Base-by-base conservation (phyloP, 2,797 vertebrate species). In the Ispidina lecontei region DNA sequence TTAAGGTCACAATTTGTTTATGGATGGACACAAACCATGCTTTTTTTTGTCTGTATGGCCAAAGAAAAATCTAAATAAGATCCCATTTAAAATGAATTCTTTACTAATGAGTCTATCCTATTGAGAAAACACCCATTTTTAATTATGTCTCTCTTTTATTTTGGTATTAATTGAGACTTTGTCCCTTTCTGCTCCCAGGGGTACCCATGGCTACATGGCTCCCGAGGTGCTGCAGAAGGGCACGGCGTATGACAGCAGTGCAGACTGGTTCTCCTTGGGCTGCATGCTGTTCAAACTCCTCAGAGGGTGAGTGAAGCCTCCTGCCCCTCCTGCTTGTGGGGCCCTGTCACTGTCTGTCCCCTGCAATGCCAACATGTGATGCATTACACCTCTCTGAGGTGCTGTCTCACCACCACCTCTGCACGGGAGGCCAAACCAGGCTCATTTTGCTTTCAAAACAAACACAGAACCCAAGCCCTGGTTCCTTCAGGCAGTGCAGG, bases 201-300 rank as follows among this genome's bases (percentile, higher is more conserved):
- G 99, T 12, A 99, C 99, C 43, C 99, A 99, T 2, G 99, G 99
- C 6, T 99, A 99, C 98, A 99, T 99, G 99, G 99, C 99, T 75
- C 99, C 99, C 0, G 99, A 99, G 97, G 99, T 99, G 69, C 98
- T 99, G 23, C 99, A 99, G 98, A 99, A 99, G 96, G 99, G 99
- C 55, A 99, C 98, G 0, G 98, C 99, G 0, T 99, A 99, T 3
- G 99, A 99, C 97, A 99, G 99, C 98, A 99, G 99, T 0, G 99
- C 99, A 0, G 99, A 99, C 97, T 99, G 99, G 99, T 99, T 99
- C 98, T 99, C 99, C 10, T 95, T 99, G 93, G 99, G 99, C 87
- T 99, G 99, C 96, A 99, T 99, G 99, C 98, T 99, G 62, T 99
- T 99, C 98, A 99, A 99, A 82, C 99, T 99, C 8, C 98, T 99